phyloP scores from a whole-genome alignment of 2,797 vertebrate species.

The Acrocephalus scirpaceus region DNA sequence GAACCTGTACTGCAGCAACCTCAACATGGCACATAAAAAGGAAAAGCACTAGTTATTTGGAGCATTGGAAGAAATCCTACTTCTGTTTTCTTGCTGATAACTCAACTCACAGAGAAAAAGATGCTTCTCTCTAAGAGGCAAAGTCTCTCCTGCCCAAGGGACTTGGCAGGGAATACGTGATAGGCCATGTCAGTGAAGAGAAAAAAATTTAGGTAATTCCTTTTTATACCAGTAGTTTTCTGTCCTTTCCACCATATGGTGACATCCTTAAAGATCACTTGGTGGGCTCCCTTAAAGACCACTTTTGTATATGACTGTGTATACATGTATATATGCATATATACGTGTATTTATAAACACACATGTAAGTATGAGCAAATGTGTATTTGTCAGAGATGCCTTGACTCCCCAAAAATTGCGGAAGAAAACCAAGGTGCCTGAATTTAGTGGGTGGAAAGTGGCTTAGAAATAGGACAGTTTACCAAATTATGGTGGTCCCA shows the following conservation, averaged over 20 bases:
- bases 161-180: neutral
- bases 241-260: neutral
- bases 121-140: neutral
- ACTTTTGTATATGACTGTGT: neutral
- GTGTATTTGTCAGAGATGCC: neutral
- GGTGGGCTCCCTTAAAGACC: neutral
- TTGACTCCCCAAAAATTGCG: neutral
- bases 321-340: neutral
- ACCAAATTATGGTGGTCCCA: constrained; percentile 58
- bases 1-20: neutral
- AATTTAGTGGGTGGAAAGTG: constrained; percentile 45
- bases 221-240: neutral
- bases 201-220: neutral
- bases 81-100: neutral
- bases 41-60: neutral
- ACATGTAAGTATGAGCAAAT: neutral
- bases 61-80: neutral
- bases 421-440: constrained; percentile 48
- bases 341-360: neutral
- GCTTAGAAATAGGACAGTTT: constrained; percentile 65
- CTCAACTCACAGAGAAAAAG: neutral
- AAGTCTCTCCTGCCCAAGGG: neutral
- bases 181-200: neutral
- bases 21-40: neutral
- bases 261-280: neutral